Evolutionary conservation across 2,888 invertebrate genomes (phyloP), one percentile per base, ranked within the genome.

Genomic region (Endotricha flammealis): DNA sequence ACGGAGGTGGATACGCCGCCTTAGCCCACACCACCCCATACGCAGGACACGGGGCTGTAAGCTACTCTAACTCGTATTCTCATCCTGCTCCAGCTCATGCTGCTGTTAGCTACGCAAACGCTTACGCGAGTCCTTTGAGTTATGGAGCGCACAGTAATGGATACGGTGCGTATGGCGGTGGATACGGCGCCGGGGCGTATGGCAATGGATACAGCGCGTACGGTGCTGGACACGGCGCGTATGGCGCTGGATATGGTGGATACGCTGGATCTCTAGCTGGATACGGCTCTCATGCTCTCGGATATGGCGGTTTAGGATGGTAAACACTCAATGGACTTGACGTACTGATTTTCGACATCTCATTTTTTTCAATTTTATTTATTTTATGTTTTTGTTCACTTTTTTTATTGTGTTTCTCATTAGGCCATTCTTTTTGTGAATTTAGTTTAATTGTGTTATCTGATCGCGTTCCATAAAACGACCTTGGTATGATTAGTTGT

Each of bases 81-180:
- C 11, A 12, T 12, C 7, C 9, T 9, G 23, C 23, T 4, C 7
- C 23, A n/a, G n/a, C n/a, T n/a, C n/a, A n/a, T n/a, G n/a, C 20
- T 20, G 8, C 24, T 14, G 9, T 23, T 11, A 24, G 24, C 8
- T 32, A 32, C 12, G 32, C 34, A 20, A 20, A 38, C 23, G 33
- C 42, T 47, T 16, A 52, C 28, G 36, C 49, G n/a, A 39, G 32
- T 29, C 45, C 55, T 7, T 30, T 48, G 11, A 9, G 11, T 0
- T 11, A 13, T 22, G 22, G 27, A 16, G 44, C 40, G 1, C 45
- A 53, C 25, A 47, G 49, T 12, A 42, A 13, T 6, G 28, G 35
- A 10, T 39, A 35, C n/a, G 35, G 23, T 3, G 16, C 24, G 7
- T 33, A 30, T 12, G 34, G 35, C 36, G 47, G 48, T 42, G 56